Evolutionary conservation across 2,888 invertebrate species (phyloP), one percentile per base, ranked within the genome.

Genomic region (Melinaea marsaeus): DNA sequence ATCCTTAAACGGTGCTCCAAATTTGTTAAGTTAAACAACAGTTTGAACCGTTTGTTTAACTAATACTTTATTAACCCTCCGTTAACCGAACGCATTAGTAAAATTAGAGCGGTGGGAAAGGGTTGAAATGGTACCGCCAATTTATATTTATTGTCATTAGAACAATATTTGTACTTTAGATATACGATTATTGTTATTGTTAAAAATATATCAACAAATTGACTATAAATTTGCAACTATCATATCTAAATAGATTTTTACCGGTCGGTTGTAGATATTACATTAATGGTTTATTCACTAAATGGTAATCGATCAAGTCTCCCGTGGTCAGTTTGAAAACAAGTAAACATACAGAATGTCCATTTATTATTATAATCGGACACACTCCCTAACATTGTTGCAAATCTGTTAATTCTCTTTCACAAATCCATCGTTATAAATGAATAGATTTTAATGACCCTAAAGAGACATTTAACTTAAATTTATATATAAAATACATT

Each of bases 91-190:
- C 81, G 83, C 88, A 88, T 89, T 89, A 88, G 90, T 89, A 88
- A 90, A 90, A 88, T 86, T 88, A 90, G 90, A 90, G 87, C 84
- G 86, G 87, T 90, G 90, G 89, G 90, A 90, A 90, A 88, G 88
- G 90, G 90, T 88, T 89, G 75, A 65, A 69, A 68, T 71, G 71
- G 70, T 73, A 72, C 78, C 73, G 79, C 79, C 77, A 78, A 80
- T 82, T 86, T 83, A 88, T 83, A 80, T 86, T 89, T 88, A 90
- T 90, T 88, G 88, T 90, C 88, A 89, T 87, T 89, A 88, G 89
- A 85, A 85, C 84, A 90, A 90, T 90, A 90, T 90, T 90, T 89
- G 88, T 89, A 84, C 83, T 76, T 77, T 76, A 88, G 85, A 90
- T 88, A 76, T 86, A 89, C 82, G 86, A 80, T 90, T 85, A 88